These are phyloP conservation scores for Sitodiplosis mosellana DNA, from an alignment of 1,140 invertebrate species.

Conservation along the genomic window DNA sequence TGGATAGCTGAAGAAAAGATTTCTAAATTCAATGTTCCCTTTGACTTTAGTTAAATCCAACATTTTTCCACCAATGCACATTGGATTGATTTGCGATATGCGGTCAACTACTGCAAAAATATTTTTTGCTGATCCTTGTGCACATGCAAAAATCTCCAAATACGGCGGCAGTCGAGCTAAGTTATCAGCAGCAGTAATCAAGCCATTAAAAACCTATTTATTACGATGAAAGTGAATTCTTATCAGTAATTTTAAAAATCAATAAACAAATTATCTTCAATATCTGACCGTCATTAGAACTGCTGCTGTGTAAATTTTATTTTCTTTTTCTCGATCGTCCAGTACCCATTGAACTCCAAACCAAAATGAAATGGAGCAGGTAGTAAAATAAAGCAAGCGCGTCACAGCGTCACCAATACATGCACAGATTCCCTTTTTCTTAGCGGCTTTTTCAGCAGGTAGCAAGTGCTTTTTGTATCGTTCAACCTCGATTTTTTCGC, in stretches of 20 bases:
- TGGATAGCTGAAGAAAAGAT: conserved; percentile 72
- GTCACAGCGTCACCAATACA: conserved; percentile 46
- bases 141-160: conserved; percentile 54
- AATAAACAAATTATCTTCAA: neutral
- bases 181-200: conserved; percentile 70
- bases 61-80: conserved; percentile 38
- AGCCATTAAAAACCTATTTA: conserved; percentile 45
- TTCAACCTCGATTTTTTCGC: conserved; percentile 48
- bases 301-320: conserved; percentile 39
- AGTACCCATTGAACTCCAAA: conserved; percentile 54
- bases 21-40: conserved; percentile 59
- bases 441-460: conserved; percentile 37
- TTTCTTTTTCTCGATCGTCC: conserved; percentile 28
- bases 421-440: conserved; percentile 40
- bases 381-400: conserved; percentile 52
- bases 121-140: conserved; percentile 60
- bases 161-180: conserved; percentile 74
- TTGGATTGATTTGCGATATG: conserved; percentile 59
- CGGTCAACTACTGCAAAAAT: conserved; percentile 72
- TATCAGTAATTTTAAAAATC: no score
- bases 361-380: conserved; percentile 64
- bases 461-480: conserved; percentile 39
- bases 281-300: conserved; percentile 43
- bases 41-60: conserved; percentile 32
- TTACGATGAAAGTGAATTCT: no score